Percentiles rank a stretch among this genome's conserved stretches.
Evolutionary conservation across 2,113 vertebrate species (phyloP).

Genomic region (Laterallus jamaicensis): DNA sequence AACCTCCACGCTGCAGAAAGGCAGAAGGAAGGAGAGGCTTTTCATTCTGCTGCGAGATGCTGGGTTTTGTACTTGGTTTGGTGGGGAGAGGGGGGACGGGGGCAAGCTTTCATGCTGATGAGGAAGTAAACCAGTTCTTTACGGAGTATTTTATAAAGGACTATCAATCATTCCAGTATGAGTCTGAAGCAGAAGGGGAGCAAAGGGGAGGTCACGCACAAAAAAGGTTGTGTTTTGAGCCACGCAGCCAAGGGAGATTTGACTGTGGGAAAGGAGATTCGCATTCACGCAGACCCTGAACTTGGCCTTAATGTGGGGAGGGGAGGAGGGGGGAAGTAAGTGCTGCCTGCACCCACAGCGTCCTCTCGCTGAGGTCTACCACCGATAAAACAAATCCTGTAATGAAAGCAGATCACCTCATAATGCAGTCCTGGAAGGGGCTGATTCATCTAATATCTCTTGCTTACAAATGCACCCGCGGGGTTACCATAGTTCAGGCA

Average conservation of each 20-base stretch:
- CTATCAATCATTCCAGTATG: conserved; percentile 60
- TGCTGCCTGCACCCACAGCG: not conserved
- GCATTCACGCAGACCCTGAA: conserved; percentile 31
- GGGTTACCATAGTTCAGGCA: conserved; percentile 83
- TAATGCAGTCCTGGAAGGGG: conserved; percentile 56
- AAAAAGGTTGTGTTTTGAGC: conserved; percentile 32
- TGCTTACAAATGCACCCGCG: conserved; percentile 61
- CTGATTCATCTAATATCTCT: conserved; percentile 63
- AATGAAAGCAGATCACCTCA: conserved; percentile 69
- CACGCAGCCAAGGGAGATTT: conserved; percentile 11
- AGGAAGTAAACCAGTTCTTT: conserved; percentile 53
- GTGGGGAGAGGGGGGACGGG: not conserved
- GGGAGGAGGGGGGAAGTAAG: not conserved
- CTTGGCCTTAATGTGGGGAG: not conserved
- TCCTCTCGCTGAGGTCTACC: conserved; percentile 13
- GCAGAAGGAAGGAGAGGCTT: conserved; percentile 1
- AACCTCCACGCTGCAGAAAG: conserved; percentile 18
- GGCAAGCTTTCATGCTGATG: conserved; percentile 17
- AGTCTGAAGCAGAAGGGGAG: conserved; percentile 13
- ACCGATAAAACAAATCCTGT: conserved; percentile 61
- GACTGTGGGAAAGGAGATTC: conserved; percentile 58
- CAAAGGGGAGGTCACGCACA: conserved; percentile 34
- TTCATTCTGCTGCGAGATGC: not conserved
- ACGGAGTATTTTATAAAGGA: conserved; percentile 44
- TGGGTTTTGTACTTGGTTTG: conserved; percentile 7